A percentile compares a stretch with the other conserved stretches of the same genome.
phyloP scores from a whole-genome alignment of 2,113 vertebrate species.

The Otis tarda region DNA sequence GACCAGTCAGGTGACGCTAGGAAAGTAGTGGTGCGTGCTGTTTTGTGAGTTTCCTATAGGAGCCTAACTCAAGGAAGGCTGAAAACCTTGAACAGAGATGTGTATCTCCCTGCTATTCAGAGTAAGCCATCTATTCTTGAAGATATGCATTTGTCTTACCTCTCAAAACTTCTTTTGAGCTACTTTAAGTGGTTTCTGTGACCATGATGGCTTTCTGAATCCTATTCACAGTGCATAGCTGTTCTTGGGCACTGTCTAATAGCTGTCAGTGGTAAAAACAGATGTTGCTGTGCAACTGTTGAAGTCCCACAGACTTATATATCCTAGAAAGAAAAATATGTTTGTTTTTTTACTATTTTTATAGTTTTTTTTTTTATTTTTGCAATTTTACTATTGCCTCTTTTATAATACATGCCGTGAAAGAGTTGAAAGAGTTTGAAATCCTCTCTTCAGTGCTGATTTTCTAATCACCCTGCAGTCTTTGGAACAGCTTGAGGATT shows the following conservation, averaged over 20 bases:
- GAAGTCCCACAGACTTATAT: slow-evolving; percentile 68
- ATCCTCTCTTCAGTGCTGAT: neutral
- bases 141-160: neutral
- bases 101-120: neutral
- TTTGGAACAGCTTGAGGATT: neutral
- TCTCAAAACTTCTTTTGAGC: neutral
- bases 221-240: neutral
- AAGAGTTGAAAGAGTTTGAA: neutral
- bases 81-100: neutral
- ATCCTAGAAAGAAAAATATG: slow-evolving; percentile 16
- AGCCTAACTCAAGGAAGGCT: neutral
- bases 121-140: neutral
- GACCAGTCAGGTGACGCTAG: neutral
- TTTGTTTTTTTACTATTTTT: neutral
- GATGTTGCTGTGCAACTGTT: slow-evolving; percentile 44
- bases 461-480: neutral
- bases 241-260: neutral
- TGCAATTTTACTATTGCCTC: neutral
- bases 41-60: neutral
- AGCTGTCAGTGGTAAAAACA: slow-evolving; percentile 65
- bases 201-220: neutral
- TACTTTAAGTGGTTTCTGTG: neutral
- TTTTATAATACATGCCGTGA: neutral
- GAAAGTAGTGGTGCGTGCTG: neutral
- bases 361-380: too few species aligned